Conservation (phyloP, 2,888 invertebrate species). For the Protodeltote pygarga region DNA sequence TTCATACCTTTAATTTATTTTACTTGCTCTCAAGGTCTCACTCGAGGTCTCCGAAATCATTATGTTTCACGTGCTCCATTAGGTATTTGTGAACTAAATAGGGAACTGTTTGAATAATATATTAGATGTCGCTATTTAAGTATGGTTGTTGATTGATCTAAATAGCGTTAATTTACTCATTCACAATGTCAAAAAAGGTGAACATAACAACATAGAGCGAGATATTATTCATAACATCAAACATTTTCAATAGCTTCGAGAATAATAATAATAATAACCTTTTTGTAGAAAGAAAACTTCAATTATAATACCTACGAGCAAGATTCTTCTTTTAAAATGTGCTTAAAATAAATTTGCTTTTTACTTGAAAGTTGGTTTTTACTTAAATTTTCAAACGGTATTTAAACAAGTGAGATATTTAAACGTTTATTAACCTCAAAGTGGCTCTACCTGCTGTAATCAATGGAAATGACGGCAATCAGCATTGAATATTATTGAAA, state of each 20-base stretch:
- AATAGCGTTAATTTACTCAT: conserved; percentile 1
- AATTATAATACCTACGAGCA: too few species aligned
- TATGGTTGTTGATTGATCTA: neutral
- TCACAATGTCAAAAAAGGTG: neutral
- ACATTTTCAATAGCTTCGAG: too few species aligned
- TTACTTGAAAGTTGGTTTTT: too few species aligned
- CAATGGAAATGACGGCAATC: conserved; percentile 39
- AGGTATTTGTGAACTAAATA: neutral
- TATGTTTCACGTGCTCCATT: conserved; percentile 8
- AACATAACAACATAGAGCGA: neutral
- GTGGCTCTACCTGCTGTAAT: conserved; percentile 3
- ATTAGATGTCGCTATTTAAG: conserved; percentile 5
- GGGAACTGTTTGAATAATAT: conserved; percentile 14
- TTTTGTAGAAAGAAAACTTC: too few species aligned
- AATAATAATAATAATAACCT: too few species aligned
- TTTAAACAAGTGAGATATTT: conserved; percentile 12
- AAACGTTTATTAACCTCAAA: conserved; percentile 43
- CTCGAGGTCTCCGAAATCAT: conserved; percentile 19
- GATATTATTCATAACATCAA: too few species aligned
- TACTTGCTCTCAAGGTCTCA: conserved; percentile 21
- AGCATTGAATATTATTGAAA: conserved; percentile 38
- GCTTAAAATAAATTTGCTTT: too few species aligned
- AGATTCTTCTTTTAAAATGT: too few species aligned
- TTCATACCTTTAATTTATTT: conserved; percentile 12
- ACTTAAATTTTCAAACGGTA: too few species aligned